These are phyloP conservation scores for Rhingia campestris DNA, from an alignment of 2,888 invertebrate species.

Conservation along the genomic window DNA sequence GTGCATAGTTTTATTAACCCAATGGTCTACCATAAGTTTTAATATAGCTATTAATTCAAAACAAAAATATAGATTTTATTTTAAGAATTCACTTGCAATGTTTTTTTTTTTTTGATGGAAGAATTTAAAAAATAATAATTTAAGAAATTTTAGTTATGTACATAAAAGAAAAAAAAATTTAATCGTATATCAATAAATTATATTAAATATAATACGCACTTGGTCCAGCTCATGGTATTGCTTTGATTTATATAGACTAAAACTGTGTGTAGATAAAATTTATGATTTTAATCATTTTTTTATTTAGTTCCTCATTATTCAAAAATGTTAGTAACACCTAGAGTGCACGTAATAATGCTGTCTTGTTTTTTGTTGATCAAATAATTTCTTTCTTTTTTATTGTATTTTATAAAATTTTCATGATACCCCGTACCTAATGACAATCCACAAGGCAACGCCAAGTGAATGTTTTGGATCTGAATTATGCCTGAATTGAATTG, in stretches of 20 bases:
- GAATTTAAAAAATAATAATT: slow-evolving; percentile 11
- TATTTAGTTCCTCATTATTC: no score
- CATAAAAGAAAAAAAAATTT: slow-evolving; percentile 36
- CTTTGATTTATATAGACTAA: not conserved
- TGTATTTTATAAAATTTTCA: no score
- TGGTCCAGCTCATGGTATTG: slow-evolving; percentile 8
- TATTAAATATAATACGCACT: slow-evolving; percentile 14
- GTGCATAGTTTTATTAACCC: slow-evolving; percentile 49
- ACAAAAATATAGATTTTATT: slow-evolving; percentile 12
- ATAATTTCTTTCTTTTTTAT: no score
- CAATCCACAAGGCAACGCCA: no score
- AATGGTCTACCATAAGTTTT: slow-evolving; percentile 61
- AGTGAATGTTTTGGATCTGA: no score
- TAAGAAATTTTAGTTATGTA: slow-evolving; percentile 29
- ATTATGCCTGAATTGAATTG: no score
- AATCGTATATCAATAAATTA: slow-evolving; percentile 11
- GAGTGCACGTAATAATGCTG: no score
- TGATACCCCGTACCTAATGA: no score
- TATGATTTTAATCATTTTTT: no score
- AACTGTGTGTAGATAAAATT: no score
- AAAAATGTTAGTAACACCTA: no score
- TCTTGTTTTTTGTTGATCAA: no score
- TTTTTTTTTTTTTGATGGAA: slow-evolving; percentile 17
- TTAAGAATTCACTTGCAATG: slow-evolving; percentile 57
- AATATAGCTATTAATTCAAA: slow-evolving; percentile 32